Base-by-base conservation (phyloP, 2,888 invertebrate species). In the Ditylenchus weischeri region DNA sequence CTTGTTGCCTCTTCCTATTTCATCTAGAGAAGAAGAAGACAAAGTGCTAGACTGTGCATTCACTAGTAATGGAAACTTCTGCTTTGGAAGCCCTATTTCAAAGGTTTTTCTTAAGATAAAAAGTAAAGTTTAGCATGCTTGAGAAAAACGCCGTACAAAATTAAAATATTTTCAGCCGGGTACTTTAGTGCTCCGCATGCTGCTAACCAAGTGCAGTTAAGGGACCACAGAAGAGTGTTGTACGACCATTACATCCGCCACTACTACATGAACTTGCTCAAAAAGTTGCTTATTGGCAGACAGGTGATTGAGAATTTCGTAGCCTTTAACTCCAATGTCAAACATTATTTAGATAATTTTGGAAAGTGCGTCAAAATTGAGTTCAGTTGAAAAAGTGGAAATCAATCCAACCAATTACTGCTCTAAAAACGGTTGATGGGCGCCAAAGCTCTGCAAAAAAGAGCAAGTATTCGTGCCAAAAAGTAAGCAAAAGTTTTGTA, bases 221-320 rank as follows among this genome's bases (percentile, higher is more conserved):
- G 70, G 35, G 74, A 74, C 51, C 65, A 72, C 36, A 57, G 70
- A 19, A 54, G 73, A 35, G 71, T 76, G 21, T 64, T 72, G 35
- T 74, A 76, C 63, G 75, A 76, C 35, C 76, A 76, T 60, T 73
- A 72, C 62, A 76, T 76, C 57, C 72, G 76, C 3, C 62, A 69
- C 63, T 71, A 76, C 62, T 65, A 74, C 23, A 68, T 76, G 62
- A 71, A 69, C 48, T 57, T 76, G 64, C 65, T 74, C 21, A 65
- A 69, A 59, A 66, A 65, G 23, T 57, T 76, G 48, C 43, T 76
- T n/a, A 60, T 66, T 19, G 65, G 65, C 19, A 48, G 72, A 43
- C 65, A 71, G 57, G 75, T 75, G 11, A 43, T 69, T 66, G 2
- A 21, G 63, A 18, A 43, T n/a, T n/a, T n/a, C n/a, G n/a, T n/a